Evolutionary conservation across 2,797 vertebrate genomes (phyloP).

Genomic region (Passerculus sandwichensis): DNA sequence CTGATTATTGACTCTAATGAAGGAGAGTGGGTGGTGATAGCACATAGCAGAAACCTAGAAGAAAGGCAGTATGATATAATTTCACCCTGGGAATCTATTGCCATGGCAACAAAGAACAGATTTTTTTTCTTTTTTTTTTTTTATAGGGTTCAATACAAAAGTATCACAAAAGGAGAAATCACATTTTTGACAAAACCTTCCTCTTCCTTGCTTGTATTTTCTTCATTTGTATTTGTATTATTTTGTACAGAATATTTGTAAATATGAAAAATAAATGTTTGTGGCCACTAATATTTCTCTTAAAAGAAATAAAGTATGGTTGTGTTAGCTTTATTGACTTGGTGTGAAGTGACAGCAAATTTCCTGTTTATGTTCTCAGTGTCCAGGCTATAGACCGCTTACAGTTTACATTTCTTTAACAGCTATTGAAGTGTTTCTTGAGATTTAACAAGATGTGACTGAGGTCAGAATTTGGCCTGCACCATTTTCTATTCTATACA

Average conservation of each 20-base stretch:
- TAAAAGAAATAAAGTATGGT: not conserved
- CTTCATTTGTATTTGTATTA: not conserved
- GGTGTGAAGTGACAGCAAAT: constrained; percentile 26
- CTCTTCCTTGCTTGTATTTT: not conserved
- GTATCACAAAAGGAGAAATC: constrained; percentile 40
- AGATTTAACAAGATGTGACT: not conserved
- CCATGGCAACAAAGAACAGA: constrained; percentile 79
- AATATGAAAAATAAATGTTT: not conserved
- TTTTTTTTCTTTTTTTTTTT: constrained; percentile 29
- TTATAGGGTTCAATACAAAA: constrained; percentile 44
- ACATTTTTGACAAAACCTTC: constrained; percentile 24
- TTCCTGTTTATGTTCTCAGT: not conserved
- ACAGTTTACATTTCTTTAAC: not conserved
- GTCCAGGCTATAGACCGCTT: not conserved
- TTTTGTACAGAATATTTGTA: constrained; percentile 22
- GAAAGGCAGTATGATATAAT: constrained; percentile 76
- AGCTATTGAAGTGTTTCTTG: not conserved
- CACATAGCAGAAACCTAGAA: constrained; percentile 73
- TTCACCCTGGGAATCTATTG: constrained; percentile 74
- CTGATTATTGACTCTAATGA: constrained; percentile 73
- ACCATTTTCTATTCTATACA: not conserved
- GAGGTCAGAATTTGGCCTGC: not conserved
- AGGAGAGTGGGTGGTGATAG: constrained; percentile 74
- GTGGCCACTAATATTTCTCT: not conserved
- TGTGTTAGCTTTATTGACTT: constrained; percentile 39